A percentile compares a stretch with the other conserved stretches of the same genome.
phyloP scores from a whole-genome alignment of 2,888 invertebrate species.

The Agrochola lychnidis region DNA sequence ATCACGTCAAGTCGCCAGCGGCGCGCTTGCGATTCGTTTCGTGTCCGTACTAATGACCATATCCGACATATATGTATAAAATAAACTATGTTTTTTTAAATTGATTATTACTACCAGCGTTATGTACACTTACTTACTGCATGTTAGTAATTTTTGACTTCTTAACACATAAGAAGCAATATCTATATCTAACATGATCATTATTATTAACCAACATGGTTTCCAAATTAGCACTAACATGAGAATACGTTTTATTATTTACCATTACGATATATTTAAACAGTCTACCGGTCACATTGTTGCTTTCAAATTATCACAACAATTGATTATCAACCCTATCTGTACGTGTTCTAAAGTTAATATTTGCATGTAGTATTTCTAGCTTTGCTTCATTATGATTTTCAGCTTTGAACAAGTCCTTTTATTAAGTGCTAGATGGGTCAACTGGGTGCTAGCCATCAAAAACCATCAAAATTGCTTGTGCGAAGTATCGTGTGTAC shows the following conservation, averaged over 20 bases:
- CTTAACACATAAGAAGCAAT: not conserved
- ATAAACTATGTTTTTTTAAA: not conserved
- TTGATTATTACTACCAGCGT: not conserved
- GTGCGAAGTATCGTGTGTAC: not conserved
- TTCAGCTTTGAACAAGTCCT: not conserved
- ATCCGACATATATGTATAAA: too few relatives aligned
- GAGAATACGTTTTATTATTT: constrained; percentile 56
- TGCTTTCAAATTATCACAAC: not conserved
- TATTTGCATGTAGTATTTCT: not conserved
- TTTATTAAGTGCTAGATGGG: not conserved
- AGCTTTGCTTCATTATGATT: not conserved
- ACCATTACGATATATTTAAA: constrained; percentile 15
- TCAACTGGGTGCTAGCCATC: not conserved
- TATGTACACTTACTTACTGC: not conserved
- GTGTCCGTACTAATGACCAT: too few relatives aligned
- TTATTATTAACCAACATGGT: constrained; percentile 54
- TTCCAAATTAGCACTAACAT: constrained; percentile 67
- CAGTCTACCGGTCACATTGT: not conserved
- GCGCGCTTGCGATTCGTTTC: too few relatives aligned
- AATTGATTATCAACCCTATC: not conserved
- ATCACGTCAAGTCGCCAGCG: too few relatives aligned
- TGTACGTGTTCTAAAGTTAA: not conserved
- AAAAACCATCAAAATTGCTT: not conserved
- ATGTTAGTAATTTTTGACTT: not conserved
- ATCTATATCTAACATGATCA: not conserved